Evolutionary conservation across 2,888 invertebrate genomes (phyloP), one percentile per base, ranked within the genome.

Genomic region (Latheticus oryzae): DNA sequence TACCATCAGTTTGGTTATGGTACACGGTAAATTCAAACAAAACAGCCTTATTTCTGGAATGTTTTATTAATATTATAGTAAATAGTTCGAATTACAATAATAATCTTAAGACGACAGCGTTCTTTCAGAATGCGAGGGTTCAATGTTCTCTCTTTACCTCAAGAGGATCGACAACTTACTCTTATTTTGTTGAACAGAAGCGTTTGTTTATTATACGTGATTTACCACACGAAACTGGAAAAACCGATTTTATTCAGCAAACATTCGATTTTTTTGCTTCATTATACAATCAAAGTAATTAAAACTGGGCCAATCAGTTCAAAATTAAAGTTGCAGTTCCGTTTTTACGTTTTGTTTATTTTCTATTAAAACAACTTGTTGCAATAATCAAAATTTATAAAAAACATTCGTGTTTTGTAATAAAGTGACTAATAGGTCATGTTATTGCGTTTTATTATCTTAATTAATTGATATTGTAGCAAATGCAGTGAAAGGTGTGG

Each of bases 81-180:
- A 48, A 48, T 48, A 43, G 12, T 47, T 53, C 26, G 33, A 55
- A 55, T 55, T 40, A 47, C 43, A 47, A 48, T 40, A 45, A 48
- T 55, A 54, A 54, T 35, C 23, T 26, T 33, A 37, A 53, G 35
- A 42, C 47, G 53, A 53, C 53, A 53, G 38, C 58, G 51, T 37
- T 51, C 40, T 40, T 52, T 40, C 54, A 48, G 58, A 59, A 59
- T 50, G 54, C 54, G 30, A 56, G 58, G 40, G 63, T 61, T 63
- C 61, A 63, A 63, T 51, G 63, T 61, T 61, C 61, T 58, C 58
- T 57, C 53, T 43, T 61, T 63, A 61, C 59, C 61, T 61, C 53
- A 55, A 58, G 51, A 63, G 51, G 53, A 60, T 58, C 50, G 56
- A 60, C 56, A 60, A 63, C 53, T 53, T 60, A 60, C 56, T 60